Percentiles rank a stretch among this genome's conserved stretches.
Conservation (phyloP, 2,113 vertebrate genomes). For the Campylorhamphus procurvoides region DNA sequence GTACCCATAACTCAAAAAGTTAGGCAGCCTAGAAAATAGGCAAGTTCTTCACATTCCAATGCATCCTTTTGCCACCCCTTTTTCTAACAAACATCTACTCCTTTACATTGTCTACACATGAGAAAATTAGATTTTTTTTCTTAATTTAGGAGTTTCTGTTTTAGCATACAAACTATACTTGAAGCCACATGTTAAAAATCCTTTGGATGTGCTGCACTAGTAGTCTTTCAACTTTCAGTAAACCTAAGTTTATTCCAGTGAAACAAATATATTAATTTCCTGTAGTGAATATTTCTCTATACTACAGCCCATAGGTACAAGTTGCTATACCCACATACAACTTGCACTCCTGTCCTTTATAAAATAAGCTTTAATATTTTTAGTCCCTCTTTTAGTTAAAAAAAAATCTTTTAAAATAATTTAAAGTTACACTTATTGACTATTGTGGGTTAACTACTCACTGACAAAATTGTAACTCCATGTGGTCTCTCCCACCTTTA, state of each 20-base stretch:
- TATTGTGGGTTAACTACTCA: slow-evolving; percentile 11
- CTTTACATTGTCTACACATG: background rate
- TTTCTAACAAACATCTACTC: background rate
- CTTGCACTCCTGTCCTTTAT: background rate
- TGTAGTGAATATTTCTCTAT: background rate
- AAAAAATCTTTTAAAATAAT: slow-evolving; percentile 1
- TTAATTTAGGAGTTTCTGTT: background rate
- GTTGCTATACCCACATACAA: background rate
- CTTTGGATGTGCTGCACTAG: slow-evolving; percentile 12
- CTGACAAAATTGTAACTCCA: background rate
- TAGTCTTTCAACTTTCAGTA: slow-evolving; percentile 1
- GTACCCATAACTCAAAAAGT: background rate
- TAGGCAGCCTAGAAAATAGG: background rate
- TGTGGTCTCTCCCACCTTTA: background rate
- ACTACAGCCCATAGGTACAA: background rate
- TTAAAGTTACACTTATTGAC: background rate
- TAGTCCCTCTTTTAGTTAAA: background rate
- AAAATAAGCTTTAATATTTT: background rate
- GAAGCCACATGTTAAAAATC: background rate
- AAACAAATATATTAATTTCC: slow-evolving; percentile 45
- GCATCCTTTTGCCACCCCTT: background rate
- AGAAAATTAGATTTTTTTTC: background rate
- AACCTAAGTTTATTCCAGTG: background rate
- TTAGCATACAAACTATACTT: slow-evolving; percentile 18
- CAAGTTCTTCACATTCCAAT: background rate